These are phyloP conservation scores for Linepithema humile DNA, from an alignment of 1,140 invertebrate genomes.

Conservation along the genomic window DNA sequence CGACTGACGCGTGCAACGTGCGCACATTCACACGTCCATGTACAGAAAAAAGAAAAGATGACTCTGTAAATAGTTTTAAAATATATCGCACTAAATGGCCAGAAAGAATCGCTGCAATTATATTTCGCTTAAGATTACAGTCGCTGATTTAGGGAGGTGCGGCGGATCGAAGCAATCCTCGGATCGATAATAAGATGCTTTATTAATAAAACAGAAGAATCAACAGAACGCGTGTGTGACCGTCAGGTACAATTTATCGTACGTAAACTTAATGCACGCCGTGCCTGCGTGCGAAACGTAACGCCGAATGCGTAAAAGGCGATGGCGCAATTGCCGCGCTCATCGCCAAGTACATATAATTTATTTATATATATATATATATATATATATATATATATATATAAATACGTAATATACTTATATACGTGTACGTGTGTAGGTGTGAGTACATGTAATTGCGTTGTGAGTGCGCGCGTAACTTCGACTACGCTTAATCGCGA, in stretches of 20 bases:
- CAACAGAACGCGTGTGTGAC: constrained; percentile 70
- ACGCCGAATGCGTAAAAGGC: constrained; percentile 46
- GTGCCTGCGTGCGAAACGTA: constrained; percentile 34
- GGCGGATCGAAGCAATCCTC: neutral
- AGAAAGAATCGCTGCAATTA: neutral
- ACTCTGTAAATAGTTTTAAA: too few species aligned
- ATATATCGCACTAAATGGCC: too few species aligned
- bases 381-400: constrained; percentile 33
- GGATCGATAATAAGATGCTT: constrained; percentile 62
- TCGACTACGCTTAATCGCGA: constrained; percentile 54
- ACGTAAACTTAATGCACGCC: constrained; percentile 65
- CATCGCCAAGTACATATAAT: constrained; percentile 31
- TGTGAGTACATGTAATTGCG: neutral
- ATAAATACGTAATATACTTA: constrained; percentile 10
- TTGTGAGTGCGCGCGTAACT: constrained; percentile 12
- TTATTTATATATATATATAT: constrained; percentile 40
- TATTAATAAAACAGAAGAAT: constrained; percentile 73
- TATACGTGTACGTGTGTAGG: constrained; percentile 8
- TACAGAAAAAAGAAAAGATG: neutral
- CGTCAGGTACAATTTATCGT: constrained; percentile 74
- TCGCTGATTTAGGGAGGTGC: neutral
- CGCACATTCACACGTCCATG: neutral
- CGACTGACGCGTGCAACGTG: neutral
- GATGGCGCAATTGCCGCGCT: constrained; percentile 4
- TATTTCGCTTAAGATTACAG: neutral